Evolutionary conservation across 1,140 invertebrate genomes (phyloP).

Genomic region (Ctenoplectra terminalis): DNA sequence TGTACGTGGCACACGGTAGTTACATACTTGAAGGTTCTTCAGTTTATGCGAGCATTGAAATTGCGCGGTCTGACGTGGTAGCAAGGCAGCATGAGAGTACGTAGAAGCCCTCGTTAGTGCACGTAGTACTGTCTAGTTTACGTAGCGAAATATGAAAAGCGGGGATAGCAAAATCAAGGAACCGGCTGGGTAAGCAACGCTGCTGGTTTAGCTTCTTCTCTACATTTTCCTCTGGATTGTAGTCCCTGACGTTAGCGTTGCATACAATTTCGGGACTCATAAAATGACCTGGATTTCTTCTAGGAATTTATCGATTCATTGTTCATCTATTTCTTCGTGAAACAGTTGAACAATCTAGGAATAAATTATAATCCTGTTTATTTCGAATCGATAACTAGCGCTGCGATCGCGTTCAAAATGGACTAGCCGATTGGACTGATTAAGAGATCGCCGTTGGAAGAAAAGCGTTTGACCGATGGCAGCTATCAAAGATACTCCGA

Average conservation of each 20-base stretch:
- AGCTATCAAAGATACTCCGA: constrained; percentile 3
- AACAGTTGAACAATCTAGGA: too few relatives aligned
- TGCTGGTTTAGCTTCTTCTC: constrained; percentile 1
- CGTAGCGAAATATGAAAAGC: constrained; percentile 72
- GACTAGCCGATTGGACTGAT: constrained; percentile 8
- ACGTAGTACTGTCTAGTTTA: constrained; percentile 64
- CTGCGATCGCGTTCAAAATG: not conserved
- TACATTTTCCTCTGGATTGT: not conserved
- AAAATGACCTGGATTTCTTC: not conserved
- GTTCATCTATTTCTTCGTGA: too few relatives aligned
- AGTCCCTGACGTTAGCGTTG: not conserved
- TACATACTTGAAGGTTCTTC: constrained; percentile 59
- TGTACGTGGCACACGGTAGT: constrained; percentile 37
- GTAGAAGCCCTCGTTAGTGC: constrained; percentile 65
- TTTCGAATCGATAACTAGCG: not conserved
- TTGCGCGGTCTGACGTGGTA: constrained; percentile 52
- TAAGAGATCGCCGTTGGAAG: not conserved
- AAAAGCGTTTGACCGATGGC: constrained; percentile 13
- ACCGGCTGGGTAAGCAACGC: constrained; percentile 53
- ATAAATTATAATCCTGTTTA: too few relatives aligned
- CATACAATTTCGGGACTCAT: constrained; percentile 9
- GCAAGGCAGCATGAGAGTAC: constrained; percentile 40
- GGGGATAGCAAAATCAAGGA: constrained; percentile 54
- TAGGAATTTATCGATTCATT: too few relatives aligned
- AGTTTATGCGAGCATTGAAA: constrained; percentile 63